Evolutionary conservation across 2,797 vertebrate genomes (phyloP).

Genomic region (Synanceia verrucosa): DNA sequence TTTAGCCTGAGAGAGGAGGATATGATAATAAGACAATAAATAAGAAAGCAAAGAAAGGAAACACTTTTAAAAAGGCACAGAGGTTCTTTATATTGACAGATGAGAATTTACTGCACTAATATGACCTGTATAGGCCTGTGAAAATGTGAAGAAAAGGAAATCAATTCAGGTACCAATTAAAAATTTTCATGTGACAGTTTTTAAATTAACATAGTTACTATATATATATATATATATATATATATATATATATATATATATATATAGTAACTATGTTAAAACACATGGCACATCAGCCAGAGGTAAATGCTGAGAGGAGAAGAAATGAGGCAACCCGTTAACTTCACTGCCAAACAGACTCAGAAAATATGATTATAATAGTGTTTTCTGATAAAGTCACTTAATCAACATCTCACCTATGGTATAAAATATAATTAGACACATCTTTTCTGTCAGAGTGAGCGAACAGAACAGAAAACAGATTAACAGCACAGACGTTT

Average conservation of each 20-base stretch:
- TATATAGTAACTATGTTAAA: too few species aligned
- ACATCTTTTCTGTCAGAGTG: conserved; percentile 4
- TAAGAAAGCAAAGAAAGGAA: background rate
- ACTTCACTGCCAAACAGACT: background rate
- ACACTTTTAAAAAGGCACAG: background rate
- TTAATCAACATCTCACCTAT: background rate
- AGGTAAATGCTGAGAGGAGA: background rate
- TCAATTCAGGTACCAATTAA: background rate
- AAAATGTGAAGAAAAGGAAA: background rate
- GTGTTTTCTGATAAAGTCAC: background rate
- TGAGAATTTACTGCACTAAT: background rate
- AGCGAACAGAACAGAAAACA: conserved; percentile 11
- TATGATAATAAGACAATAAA: background rate
- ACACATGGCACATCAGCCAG: background rate
- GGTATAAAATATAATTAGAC: background rate
- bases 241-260: too few species aligned
- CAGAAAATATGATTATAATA: background rate
- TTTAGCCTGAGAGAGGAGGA: conserved; percentile 74
- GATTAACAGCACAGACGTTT: background rate
- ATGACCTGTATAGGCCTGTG: background rate
- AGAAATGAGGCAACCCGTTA: background rate
- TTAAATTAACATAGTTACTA: background rate
- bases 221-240: too few species aligned
- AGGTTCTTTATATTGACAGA: background rate
- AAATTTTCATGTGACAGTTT: background rate